Evolutionary conservation across 2,113 vertebrate genomes (phyloP), one percentile per base, ranked within the genome.

Genomic region (Mugil cephalus): DNA sequence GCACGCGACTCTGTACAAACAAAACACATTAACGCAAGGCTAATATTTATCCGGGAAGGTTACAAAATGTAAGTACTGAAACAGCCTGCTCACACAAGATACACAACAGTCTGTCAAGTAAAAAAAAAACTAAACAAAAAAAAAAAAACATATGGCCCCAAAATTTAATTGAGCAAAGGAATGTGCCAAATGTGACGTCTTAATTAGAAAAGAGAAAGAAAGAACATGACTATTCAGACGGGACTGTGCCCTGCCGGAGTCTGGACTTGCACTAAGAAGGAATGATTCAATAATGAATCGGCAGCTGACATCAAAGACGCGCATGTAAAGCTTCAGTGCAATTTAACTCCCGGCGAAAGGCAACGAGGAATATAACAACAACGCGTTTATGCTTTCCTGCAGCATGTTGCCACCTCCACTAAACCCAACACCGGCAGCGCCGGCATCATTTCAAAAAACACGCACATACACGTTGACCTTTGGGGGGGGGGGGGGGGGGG

Each of bases 121-220:
- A 59, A 58, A 65, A 50, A 47, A 7, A 45, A 67, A 62, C 46
- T 46, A 18, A 59, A 58, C 59, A 50, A 47, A 7, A 45, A 45
- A 45, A 45, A 15, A 45, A 10, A 18, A 36, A 53, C 52, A 53
- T 52, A 9, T 8, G 11, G 54, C 10, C 8, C 1, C 43, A 11
- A 62, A 46, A 52, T 56, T 45, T 10, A 55, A 51, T 13, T 36
- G 15, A 69, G 40, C 36, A 65, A 76, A 64, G 18, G 59, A 7
- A 42, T 40, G 34, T 11, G 21, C 48, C 36, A 65, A 2, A 15
- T 62, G 40, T 3, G 50, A 21, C 61, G 50, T 52, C 73, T 38
- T 14, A 24, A 30, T 68, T 52, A 63, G 30, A 67, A 53, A 68
- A 36, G n/a, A n/a, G n/a, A 38, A 34, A 67, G 24, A 6, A 36